These are phyloP conservation scores for Nycticorax nycticorax DNA, from an alignment of 2,113 vertebrate genomes.

Conservation along the genomic window DNA sequence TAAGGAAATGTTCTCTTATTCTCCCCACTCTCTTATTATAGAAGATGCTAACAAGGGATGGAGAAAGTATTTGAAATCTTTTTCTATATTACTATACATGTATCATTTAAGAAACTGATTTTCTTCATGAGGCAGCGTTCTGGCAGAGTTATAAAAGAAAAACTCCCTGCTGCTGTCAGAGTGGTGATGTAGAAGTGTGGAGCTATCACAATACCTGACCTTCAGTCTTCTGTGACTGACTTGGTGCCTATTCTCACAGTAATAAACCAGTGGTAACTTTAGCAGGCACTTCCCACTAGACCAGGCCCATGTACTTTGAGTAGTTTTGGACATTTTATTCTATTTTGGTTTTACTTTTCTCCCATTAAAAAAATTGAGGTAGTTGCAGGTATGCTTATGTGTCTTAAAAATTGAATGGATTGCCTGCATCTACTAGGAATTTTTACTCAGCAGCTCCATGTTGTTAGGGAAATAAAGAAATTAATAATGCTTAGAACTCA, in stretches of 20 bases:
- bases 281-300: not conserved
- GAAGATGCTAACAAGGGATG: not conserved
- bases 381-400: not conserved
- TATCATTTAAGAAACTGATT: not conserved
- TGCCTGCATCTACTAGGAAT: not conserved
- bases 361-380: not conserved
- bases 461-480: not conserved
- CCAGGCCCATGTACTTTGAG: not conserved
- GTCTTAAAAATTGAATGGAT: not conserved
- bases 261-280: not conserved
- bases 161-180: not conserved
- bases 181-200: not conserved
- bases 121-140: not conserved
- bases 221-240: not conserved
- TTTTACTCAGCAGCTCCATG: not conserved
- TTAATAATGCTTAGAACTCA: not conserved
- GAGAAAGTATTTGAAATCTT: not conserved
- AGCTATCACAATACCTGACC: not conserved
- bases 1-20: slow-evolving; percentile 63
- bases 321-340: not conserved
- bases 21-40: rapidly evolving
- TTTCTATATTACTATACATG: too few relatives aligned
- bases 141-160: not conserved
- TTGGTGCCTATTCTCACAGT: not conserved
- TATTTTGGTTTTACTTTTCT: not conserved